A percentile compares a stretch with the other conserved stretches of the same genome.
Evolutionary conservation across 2,113 vertebrate genomes (phyloP).

Genomic region (Taurulus bubalis): DNA sequence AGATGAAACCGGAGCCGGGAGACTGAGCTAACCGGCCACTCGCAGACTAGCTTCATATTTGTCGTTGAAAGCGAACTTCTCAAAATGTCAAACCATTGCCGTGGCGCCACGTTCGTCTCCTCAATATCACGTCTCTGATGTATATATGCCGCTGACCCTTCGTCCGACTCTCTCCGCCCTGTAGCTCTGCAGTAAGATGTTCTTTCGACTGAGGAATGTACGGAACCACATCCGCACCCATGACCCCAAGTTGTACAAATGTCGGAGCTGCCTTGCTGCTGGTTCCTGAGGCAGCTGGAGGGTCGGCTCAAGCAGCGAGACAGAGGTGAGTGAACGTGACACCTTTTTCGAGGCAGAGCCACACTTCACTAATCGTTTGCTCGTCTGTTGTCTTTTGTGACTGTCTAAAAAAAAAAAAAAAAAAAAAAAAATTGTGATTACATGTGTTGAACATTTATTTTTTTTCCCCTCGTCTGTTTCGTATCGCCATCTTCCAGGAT

Average conservation of each 20-base stretch:
- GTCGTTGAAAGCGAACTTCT: too few relatives aligned
- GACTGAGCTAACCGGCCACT: background rate
- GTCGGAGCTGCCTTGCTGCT: conserved; percentile 80
- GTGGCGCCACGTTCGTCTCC: background rate
- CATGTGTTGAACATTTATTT: conserved; percentile 31
- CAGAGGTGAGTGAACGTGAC: conserved; percentile 44
- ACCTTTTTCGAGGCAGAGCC: background rate
- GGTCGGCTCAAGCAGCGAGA: conserved; percentile 6
- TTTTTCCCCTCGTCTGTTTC: background rate
- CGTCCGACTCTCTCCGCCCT: background rate
- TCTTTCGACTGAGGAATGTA: conserved; percentile 85
- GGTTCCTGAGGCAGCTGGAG: conserved; percentile 71
- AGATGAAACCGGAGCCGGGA: background rate
- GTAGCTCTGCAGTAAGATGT: conserved; percentile 87
- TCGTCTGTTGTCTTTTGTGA: background rate
- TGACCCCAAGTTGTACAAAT: conserved; percentile 86
- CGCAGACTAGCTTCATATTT: background rate
- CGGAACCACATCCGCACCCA: conserved; percentile 85
- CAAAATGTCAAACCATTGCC: background rate
- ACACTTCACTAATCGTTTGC: background rate
- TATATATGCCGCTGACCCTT: background rate
- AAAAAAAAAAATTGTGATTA: too few relatives aligned
- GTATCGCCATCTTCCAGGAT: conserved; percentile 55
- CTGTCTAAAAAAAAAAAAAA: too few relatives aligned
- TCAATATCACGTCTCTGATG: background rate